Base-by-base conservation (phyloP, 2,113 vertebrate genomes). In the Siniperca knerii region DNA sequence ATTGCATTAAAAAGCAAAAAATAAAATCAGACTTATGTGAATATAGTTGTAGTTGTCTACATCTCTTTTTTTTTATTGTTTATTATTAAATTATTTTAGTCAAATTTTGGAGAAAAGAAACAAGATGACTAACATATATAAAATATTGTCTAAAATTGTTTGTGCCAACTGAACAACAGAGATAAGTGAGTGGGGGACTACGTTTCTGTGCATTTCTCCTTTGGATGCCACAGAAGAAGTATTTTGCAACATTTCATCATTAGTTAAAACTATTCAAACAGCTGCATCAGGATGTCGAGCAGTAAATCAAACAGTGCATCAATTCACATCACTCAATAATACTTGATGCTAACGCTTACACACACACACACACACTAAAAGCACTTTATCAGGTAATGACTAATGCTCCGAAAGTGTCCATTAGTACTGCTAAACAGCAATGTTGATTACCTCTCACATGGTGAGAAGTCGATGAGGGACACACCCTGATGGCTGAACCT, bases 381-480 rank as follows among this genome's bases (percentile, higher is more conserved):
- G 2, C 18, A 16, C 29, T 46, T 50, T 0, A 76, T 50, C 42
- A 25, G 40, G 25, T 21, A 35, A 50, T 18, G 46, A 76, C 21
- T 29, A n/a, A 42, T 16, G 2, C 29, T 42, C 15, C 9, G 0
- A 29, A 29, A 18, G 42, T 20, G 13, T n/a, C 5, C 0, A 61
- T 48, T 6, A 70, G 5, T 20, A 13, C 42, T 12, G 35, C 2
- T 2, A 3, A 71, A 52, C 23, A 71, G 65, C 0, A 61, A 6
- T 1, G n/a, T 8, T 35, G 21, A 10, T 61, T 96, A 99, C 98
- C 98, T 97, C 93, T 99, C 98, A 89, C 98, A 99, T 1, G 98
- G 98, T 0, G 98, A 99, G 93, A 99, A 99, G 92, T 99, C 98
- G 16, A 99, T 99, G 6, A 99, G 98, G 79, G 99, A 98, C 29